phyloP scores from a whole-genome alignment of 2,797 vertebrate genomes.

The Syngnathus rostellatus region DNA sequence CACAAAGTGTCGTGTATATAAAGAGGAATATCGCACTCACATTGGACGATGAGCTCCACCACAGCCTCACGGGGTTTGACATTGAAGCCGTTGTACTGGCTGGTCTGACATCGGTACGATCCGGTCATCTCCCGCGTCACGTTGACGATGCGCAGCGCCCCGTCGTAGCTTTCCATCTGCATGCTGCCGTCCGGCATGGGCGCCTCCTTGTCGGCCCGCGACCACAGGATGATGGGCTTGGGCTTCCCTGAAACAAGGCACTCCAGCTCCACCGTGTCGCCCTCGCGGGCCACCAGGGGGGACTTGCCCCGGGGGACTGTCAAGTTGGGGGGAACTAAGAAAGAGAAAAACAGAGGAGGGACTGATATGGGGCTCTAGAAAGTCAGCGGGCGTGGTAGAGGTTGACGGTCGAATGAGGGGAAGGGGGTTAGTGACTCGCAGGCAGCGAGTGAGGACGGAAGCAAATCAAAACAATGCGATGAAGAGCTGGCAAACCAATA shows the following conservation, averaged over 20 bases:
- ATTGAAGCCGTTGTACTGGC: slow-evolving; percentile 95
- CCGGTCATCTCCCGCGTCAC: slow-evolving; percentile 94
- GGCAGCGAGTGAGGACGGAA: slow-evolving; percentile 35
- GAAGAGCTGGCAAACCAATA: slow-evolving; percentile 37
- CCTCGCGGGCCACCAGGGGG: slow-evolving; percentile 88
- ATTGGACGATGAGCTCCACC: slow-evolving; percentile 94
- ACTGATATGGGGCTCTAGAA: slow-evolving; percentile 81
- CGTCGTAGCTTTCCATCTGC: slow-evolving; percentile 95
- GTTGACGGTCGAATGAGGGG: slow-evolving; percentile 41
- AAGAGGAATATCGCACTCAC: slow-evolving; percentile 69
- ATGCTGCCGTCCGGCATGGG: slow-evolving; percentile 88
- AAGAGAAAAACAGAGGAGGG: slow-evolving; percentile 75
- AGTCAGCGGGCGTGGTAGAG: slow-evolving; percentile 53
- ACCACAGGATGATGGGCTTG: slow-evolving; percentile 98
- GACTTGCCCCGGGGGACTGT: slow-evolving; percentile 95
- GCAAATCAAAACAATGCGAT: slow-evolving; percentile 48
- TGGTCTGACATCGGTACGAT: slow-evolving; percentile 93
- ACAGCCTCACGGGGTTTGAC: slow-evolving; percentile 89
- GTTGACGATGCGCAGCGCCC: slow-evolving; percentile 87
- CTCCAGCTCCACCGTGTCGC: slow-evolving; percentile 91
- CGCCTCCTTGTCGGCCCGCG: slow-evolving; percentile 86
- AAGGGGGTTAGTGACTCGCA: slow-evolving; percentile 28
- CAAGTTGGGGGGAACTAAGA: slow-evolving; percentile 95
- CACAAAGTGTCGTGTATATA: too few relatives aligned
- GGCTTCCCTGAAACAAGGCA: slow-evolving; percentile 98